These are phyloP conservation scores for Pangasius mekongensis DNA, from an alignment of 2,797 vertebrate genomes.

Conservation along the genomic window DNA sequence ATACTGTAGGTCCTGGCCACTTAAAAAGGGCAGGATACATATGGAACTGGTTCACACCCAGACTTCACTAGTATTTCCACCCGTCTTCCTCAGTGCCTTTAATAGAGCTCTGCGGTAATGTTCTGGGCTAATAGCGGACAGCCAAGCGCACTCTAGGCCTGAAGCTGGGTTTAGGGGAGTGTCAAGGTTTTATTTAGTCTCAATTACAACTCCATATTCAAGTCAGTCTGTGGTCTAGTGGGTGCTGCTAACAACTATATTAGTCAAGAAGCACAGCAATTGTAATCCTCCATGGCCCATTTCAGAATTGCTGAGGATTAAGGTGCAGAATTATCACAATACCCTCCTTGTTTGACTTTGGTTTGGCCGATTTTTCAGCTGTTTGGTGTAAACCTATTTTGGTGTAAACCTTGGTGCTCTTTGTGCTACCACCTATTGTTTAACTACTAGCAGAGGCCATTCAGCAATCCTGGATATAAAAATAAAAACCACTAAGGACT, in stretches of 20 bases:
- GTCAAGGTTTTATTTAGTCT: slow-evolving; percentile 44
- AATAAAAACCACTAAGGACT: not conserved
- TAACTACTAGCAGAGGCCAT: not conserved
- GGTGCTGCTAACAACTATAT: slow-evolving; percentile 26
- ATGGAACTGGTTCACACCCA: slow-evolving; percentile 38
- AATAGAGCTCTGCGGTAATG: slow-evolving; percentile 44
- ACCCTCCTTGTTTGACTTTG: not conserved
- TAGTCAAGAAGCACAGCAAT: slow-evolving; percentile 25
- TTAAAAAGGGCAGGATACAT: slow-evolving; percentile 35
- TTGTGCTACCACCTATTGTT: not conserved
- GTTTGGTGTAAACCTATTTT: not conserved
- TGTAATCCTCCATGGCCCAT: slow-evolving; percentile 6
- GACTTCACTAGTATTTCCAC: slow-evolving; percentile 28
- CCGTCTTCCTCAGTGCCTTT: slow-evolving; percentile 38
- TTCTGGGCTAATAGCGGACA: slow-evolving; percentile 36
- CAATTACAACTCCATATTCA: slow-evolving; percentile 35
- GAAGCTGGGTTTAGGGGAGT: slow-evolving; percentile 26
- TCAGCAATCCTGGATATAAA: not conserved
- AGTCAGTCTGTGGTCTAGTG: slow-evolving; percentile 34
- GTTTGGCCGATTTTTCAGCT: not conserved
- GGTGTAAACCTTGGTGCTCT: not conserved
- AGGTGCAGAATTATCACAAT: too few species aligned
- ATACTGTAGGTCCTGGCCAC: slow-evolving; percentile 26
- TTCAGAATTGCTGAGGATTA: slow-evolving; percentile 12
- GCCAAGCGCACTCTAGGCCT: not conserved